A percentile compares a stretch with the other conserved stretches of the same genome.
These are phyloP conservation scores for Drymonia ruficornis DNA, from an alignment of 2,888 invertebrate species.

Conservation along the genomic window DNA sequence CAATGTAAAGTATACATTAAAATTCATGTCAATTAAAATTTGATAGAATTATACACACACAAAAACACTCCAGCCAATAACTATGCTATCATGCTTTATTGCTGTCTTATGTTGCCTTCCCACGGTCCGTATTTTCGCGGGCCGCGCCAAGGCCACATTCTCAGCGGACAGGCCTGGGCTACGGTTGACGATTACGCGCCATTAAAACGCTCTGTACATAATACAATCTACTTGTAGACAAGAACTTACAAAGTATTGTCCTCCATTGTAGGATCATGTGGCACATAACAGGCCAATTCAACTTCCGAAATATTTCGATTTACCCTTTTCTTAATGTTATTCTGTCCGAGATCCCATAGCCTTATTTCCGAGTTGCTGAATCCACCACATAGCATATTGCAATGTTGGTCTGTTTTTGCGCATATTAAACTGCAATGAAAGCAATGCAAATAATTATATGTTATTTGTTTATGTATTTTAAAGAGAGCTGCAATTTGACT, in stretches of 20 bases:
- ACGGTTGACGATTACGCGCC: no score
- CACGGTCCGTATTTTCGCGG: no score
- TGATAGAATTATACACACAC: not conserved
- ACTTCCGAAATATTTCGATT: constrained; percentile 78
- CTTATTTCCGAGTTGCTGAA: constrained; percentile 88
- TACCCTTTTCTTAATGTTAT: constrained; percentile 65
- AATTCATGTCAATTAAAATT: not conserved
- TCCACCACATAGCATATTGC: constrained; percentile 88
- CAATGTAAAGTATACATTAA: constrained; percentile 15
- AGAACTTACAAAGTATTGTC: constrained; percentile 75
- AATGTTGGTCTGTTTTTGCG: constrained; percentile 85
- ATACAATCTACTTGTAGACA: not conserved
- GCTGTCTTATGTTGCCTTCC: no score
- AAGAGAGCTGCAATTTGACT: no score
- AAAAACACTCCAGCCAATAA: no score
- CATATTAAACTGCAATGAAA: constrained; percentile 83
- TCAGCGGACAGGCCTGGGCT: no score
- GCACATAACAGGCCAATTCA: constrained; percentile 78
- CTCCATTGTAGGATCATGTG: constrained; percentile 72
- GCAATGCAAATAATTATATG: no score
- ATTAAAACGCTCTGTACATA: no score
- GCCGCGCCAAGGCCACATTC: no score
- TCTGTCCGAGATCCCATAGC: constrained; percentile 86
- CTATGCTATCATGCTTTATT: no score
- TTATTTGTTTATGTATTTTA: no score